phyloP scores from a whole-genome alignment of 64 coral and sea anemone genomes.

The Catalaphyllia jardinei region DNA sequence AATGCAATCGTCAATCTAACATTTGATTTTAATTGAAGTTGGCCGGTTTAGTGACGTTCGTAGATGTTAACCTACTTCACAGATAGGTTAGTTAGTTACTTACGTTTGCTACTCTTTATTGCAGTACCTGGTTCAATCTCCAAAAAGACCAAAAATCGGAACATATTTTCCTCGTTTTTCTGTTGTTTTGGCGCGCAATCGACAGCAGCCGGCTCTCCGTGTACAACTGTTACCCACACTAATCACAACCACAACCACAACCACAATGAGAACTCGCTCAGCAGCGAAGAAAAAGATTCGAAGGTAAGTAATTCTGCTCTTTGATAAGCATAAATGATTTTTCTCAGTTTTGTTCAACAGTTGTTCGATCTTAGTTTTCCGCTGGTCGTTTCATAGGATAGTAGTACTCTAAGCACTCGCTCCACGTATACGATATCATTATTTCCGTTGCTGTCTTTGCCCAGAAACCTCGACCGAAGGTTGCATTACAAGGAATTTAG shows the following conservation, averaged over 20 bases:
- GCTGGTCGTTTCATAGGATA: neutral
- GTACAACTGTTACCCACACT: conserved; percentile 70
- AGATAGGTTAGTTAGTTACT: neutral
- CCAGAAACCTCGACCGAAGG: neutral
- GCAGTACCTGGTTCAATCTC: conserved; percentile 76
- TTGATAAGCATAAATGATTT: neutral
- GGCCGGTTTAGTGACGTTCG: neutral
- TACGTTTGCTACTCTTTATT: conserved; percentile 18
- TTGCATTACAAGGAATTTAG: neutral
- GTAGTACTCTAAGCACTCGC: neutral
- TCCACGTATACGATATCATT: too few relatives aligned
- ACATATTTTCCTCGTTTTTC: conserved; percentile 97
- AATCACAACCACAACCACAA: conserved; percentile 91
- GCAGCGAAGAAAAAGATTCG: conserved; percentile 73
- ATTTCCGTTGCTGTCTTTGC: neutral
- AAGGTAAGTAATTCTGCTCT: conserved; percentile 69
- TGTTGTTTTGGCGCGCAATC: conserved; percentile 96
- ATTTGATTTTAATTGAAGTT: conserved; percentile 5
- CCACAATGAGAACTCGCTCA: conserved; percentile 81
- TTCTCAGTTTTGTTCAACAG: neutral
- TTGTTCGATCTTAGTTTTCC: neutral
- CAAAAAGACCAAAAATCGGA: conserved; percentile 86
- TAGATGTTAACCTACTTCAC: neutral
- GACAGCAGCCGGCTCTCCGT: conserved; percentile 71
- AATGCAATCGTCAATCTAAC: conserved; percentile 13